Conservation (phyloP, 2,113 vertebrate genomes). For the Myiozetetes cayanensis region DNA sequence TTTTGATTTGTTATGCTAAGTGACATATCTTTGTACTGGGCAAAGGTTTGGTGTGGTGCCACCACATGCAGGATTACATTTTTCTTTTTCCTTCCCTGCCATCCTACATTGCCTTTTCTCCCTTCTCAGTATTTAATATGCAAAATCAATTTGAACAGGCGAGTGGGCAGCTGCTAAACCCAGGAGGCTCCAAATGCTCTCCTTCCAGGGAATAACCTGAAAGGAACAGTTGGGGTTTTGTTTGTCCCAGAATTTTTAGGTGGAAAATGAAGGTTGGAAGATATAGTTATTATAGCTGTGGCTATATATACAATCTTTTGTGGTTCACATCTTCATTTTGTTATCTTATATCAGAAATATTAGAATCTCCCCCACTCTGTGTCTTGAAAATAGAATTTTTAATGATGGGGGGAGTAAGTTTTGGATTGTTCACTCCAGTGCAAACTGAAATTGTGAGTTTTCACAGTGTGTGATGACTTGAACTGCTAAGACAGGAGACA, state of each 20-base stretch:
- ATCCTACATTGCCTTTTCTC: background rate
- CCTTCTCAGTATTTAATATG: background rate
- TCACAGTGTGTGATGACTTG: background rate
- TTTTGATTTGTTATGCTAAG: slow-evolving; percentile 19
- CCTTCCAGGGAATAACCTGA: background rate
- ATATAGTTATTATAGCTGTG: background rate
- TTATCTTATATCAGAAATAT: background rate
- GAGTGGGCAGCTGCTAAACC: background rate
- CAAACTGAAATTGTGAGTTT: background rate
- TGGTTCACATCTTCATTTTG: background rate
- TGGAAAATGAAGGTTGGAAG: background rate
- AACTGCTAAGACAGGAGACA: background rate
- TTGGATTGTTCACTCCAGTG: background rate
- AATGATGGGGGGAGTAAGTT: background rate
- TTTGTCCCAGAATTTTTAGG: background rate
- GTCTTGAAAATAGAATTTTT: background rate
- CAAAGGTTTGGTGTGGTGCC: background rate
- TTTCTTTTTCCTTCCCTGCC: background rate
- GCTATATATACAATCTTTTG: background rate
- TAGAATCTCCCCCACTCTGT: background rate
- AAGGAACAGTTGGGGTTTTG: background rate
- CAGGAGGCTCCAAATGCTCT: background rate
- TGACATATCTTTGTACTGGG: background rate
- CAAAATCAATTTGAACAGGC: background rate
- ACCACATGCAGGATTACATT: background rate